Evolutionary conservation across 1,140 invertebrate species (phyloP), one percentile per base, ranked within the genome.

Genomic region (Sinonovacula constricta): DNA sequence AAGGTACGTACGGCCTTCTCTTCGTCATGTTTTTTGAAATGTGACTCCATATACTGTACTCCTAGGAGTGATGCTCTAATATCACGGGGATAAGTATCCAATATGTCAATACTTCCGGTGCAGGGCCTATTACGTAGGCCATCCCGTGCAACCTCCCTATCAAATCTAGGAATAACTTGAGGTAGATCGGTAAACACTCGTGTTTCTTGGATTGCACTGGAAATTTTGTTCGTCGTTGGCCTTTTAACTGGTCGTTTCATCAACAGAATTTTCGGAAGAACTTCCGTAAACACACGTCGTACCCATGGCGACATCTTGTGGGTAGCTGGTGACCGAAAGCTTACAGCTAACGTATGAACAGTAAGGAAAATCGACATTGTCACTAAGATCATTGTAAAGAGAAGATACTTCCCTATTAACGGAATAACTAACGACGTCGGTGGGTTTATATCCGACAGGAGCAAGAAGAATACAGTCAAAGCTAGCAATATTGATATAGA

Each of bases 371-470:
- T 99, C 22, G 98, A 99, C 59, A 99, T 93, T 51, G 98, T 99
- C 71, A 99, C 98, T 72, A 99, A 94, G 87, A 99, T 98, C 97
- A 99, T 99, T 68, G 98, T 99, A 91, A 99, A 99, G 88, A 99
- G 93, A 34, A 99, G 93, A 93, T 99, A 99, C 93, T 99, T 99
- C 79, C 98, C 98, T 66, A 99, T 93, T 18, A 99, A 93, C 24
- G 98, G 98, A 57, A 99, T 97, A 33, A 99, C 98, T 78, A 99
- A 92, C 22, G 97, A 99, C 31, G 98, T 99, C 5, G 98, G 98
- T 15, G 98, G 98, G 87, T 99, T 99, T 84, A 99, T 98, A 92
- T 98, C 97, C 67, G 98, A 97, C 62, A 99, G 95, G 90, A 99
- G 93, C 30, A 99, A 93, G 93, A 99, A 99, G 94, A 99, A 99